phyloP scores from a whole-genome alignment of 2,797 vertebrate species.

The Myotis myotis region DNA sequence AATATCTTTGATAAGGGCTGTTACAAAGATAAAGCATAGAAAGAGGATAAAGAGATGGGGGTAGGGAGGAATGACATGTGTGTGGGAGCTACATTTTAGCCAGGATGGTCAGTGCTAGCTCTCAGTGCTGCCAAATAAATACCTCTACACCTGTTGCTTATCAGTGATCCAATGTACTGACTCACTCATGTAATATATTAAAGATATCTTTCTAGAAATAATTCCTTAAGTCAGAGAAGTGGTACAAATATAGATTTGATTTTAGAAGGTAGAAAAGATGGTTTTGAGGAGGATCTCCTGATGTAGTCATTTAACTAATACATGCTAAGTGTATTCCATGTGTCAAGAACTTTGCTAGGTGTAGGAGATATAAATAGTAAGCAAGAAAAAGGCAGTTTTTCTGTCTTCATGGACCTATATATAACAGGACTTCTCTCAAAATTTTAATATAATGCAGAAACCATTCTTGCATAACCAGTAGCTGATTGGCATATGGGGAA shows the following conservation, averaged over 20 bases:
- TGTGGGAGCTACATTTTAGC: not conserved
- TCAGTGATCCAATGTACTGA: not conserved
- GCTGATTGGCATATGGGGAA: not conserved
- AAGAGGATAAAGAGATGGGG: not conserved
- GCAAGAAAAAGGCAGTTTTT: not conserved
- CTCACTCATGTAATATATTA: not conserved
- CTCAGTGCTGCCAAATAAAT: not conserved
- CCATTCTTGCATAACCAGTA: not conserved
- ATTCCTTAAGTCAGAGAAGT: not conserved
- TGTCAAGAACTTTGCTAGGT: not conserved
- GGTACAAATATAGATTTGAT: not conserved
- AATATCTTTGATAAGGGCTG: not conserved
- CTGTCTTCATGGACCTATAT: not conserved
- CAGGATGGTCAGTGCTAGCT: not conserved
- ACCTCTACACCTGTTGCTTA: not conserved
- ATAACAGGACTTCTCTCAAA: not conserved
- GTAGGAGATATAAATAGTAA: not conserved
- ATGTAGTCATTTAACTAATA: not conserved
- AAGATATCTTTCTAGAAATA: slow-evolving; percentile 16
- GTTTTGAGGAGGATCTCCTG: not conserved
- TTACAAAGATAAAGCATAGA: not conserved
- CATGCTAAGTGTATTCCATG: not conserved
- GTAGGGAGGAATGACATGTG: not conserved
- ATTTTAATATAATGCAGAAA: not conserved
- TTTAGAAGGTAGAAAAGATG: slow-evolving; percentile 9